Conservation (phyloP, 2,888 invertebrate species). For the Harpalus rubripes region DNA sequence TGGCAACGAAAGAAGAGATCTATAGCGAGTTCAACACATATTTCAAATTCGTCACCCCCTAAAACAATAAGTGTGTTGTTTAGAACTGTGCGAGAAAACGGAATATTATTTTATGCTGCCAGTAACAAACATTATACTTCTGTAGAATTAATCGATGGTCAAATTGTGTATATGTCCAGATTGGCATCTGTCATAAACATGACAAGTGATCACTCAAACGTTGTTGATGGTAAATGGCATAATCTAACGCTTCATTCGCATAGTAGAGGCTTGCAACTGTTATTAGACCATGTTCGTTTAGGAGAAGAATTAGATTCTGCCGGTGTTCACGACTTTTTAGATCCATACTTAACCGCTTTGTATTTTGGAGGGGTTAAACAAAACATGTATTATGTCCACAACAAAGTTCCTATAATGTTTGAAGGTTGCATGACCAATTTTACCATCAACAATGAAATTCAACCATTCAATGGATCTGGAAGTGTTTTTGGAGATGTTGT, state of each 20-base stretch:
- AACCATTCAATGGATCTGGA: conserved; percentile 93
- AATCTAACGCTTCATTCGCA: conserved; percentile 88
- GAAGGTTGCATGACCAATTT: conserved; percentile 95
- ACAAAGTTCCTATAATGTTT: conserved; percentile 82
- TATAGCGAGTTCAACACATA: conserved; percentile 68
- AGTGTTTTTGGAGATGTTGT: conserved; percentile 87
- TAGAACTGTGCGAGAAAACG: conserved; percentile 87
- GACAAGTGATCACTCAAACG: conserved; percentile 83
- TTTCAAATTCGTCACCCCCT: conserved; percentile 77
- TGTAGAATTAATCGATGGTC: conserved; percentile 87
- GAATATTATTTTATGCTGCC: conserved; percentile 91
- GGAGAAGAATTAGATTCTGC: conserved; percentile 93
- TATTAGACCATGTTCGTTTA: conserved; percentile 85
- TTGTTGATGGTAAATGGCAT: conserved; percentile 94
- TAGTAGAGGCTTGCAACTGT: conserved; percentile 84
- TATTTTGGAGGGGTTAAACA: conserved; percentile 88
- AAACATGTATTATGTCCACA: conserved; percentile 80
- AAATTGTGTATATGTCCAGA: conserved; percentile 89
- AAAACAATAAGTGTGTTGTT: conserved; percentile 90
- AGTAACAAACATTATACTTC: conserved; percentile 93
- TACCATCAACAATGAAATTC: conserved; percentile 91
- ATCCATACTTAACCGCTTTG: conserved; percentile 91
- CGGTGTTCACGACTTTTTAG: conserved; percentile 94
- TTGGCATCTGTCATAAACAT: conserved; percentile 90
- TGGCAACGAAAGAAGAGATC: conserved; percentile 80